Percentiles rank a stretch among this genome's conserved stretches.
Conservation (phyloP, 2,888 invertebrate species). For the Dynastes tityus region DNA sequence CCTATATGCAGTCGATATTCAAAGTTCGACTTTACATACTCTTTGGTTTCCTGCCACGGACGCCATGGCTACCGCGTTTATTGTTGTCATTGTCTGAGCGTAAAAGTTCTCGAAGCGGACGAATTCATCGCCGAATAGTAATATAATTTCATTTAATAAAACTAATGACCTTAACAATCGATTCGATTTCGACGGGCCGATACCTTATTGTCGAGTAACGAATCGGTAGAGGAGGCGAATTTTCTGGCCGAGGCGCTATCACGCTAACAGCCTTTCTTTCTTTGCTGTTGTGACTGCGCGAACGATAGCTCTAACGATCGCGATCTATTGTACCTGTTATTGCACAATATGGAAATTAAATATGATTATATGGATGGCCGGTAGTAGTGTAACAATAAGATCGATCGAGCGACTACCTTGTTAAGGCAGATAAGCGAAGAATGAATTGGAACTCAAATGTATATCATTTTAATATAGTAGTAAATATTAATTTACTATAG, state of each 20-base stretch:
- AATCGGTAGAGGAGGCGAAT: not conserved
- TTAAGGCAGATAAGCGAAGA: too few species aligned
- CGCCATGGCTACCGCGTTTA: slow-evolving; percentile 1
- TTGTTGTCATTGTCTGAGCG: slow-evolving; percentile 1
- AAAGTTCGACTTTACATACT: not conserved
- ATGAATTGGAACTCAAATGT: too few species aligned
- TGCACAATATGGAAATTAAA: too few species aligned
- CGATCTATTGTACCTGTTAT: too few species aligned
- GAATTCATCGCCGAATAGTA: slow-evolving; percentile 18
- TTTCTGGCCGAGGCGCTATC: not conserved
- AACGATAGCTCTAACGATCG: too few species aligned
- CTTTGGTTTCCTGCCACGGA: not conserved
- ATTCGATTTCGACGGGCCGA: not conserved
- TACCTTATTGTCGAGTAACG: not conserved
- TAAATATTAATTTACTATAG: too few species aligned
- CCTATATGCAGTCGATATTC: not conserved
- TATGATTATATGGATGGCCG: too few species aligned
- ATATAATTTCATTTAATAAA: slow-evolving; percentile 34
- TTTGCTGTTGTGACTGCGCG: too few species aligned
- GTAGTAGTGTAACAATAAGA: too few species aligned
- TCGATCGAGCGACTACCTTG: too few species aligned
- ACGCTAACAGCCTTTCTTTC: too few species aligned
- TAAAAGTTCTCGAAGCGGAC: not conserved
- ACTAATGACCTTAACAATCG: slow-evolving; percentile 31
- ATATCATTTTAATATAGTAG: too few species aligned